Base-by-base conservation (phyloP, 1,140 invertebrate genomes). In the Apolygus lucorum region DNA sequence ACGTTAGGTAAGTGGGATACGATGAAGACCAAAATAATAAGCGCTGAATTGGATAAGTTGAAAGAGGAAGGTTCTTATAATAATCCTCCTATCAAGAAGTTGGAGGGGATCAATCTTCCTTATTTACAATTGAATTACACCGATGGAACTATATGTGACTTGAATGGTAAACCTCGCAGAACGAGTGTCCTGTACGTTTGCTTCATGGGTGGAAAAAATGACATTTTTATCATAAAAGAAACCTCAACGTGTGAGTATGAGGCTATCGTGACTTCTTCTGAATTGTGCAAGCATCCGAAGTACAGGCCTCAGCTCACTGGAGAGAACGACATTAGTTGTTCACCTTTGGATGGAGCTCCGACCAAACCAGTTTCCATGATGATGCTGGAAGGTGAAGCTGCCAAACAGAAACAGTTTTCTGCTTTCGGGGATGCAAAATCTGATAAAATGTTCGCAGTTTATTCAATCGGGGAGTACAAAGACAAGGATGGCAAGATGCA, bases 221-320 rank as follows among this genome's bases (percentile, higher is more conserved):
- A 97, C 75, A 87, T 98, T 14, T 94, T 92, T 77, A 92, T 92
- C 0, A 82, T 98, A 29, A 95, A 96, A 77, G 96, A 99, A 81
- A 90, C 87, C 0, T 90, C 92, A 0, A 95, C 90, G 0, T 99
- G 96, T 77, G 91, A 95, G 80, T 99, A 99, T 79, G 93, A 96
- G 80, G 87, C 91, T 11, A 85, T 95, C 27, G 88, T 96, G 11
- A 80, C 96, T 2, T 92, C 94, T 1, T 88, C 91, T 1, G 78
- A 89, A 13, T 81, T 98, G 0, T 99, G 96, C 77, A 79, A 81
- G 65, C 95, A 98, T 84, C 93, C 94, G 1, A 86, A 88, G 73
- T 98, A 93, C 75, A 93, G 89, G 84, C 88, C 91, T 0, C 88
- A 90, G 76, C 88, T 91, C 73, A 85, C 87, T 2, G 88, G 85